phyloP scores from a whole-genome alignment of 1,140 invertebrate species.

The Micrasema longulum region DNA sequence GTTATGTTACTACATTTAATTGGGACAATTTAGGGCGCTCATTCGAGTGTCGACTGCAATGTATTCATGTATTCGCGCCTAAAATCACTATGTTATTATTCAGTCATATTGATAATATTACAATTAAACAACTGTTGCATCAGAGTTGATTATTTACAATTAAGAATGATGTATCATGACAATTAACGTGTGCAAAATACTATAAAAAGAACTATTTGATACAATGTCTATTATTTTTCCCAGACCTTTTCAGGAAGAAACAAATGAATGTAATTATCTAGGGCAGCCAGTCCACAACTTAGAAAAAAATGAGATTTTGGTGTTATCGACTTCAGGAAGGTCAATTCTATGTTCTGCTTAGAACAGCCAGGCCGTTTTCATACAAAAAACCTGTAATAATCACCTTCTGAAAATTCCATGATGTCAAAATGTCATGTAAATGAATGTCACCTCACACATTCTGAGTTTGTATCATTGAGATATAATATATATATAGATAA shows the following conservation, averaged over 20 bases:
- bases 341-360: too few species aligned
- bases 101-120: constrained; percentile 52
- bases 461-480: too few species aligned
- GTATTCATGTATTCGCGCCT: constrained; percentile 50
- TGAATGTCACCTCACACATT: too few species aligned
- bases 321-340: too few species aligned
- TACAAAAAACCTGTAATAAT: too few species aligned
- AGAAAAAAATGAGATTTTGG: background rate
- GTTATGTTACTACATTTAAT: background rate
- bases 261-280: background rate
- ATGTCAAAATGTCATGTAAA: too few species aligned
- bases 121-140: constrained; percentile 49
- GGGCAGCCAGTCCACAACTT: background rate
- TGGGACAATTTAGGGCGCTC: background rate
- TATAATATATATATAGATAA: too few species aligned
- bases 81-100: constrained; percentile 51
- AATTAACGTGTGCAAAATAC: constrained; percentile 55
- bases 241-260: background rate
- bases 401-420: background rate
- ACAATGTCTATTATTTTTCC: constrained; percentile 27
- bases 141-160: constrained; percentile 50
- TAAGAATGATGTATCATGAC: constrained; percentile 54
- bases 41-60: constrained; percentile 47
- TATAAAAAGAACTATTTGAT: constrained; percentile 51
- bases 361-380: too few species aligned